Evolutionary conservation across 2,797 vertebrate genomes (phyloP).

Genomic region (Falco columbarius): DNA sequence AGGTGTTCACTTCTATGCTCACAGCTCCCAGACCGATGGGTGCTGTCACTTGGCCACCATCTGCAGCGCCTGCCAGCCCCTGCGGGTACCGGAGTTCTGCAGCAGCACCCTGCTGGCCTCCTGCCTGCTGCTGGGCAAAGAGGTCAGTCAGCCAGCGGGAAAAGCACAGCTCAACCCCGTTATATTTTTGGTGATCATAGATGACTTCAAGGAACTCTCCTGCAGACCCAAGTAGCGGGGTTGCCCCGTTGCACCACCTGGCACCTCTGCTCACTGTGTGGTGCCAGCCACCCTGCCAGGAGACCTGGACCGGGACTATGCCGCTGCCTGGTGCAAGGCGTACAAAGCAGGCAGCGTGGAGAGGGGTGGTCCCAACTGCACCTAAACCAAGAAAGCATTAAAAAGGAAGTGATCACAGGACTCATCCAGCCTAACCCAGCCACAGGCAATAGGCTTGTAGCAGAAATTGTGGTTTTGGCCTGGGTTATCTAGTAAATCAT

Average conservation of each 20-base stretch:
- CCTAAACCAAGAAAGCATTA: neutral
- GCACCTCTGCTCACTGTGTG: neutral
- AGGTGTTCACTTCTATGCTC: neutral
- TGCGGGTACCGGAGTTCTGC: neutral
- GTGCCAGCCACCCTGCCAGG: neutral
- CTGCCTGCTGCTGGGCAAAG: neutral
- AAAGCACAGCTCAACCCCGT: neutral
- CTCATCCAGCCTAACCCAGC: neutral
- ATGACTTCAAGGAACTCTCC: neutral
- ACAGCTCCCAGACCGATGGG: accelerated
- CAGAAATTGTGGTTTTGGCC: neutral
- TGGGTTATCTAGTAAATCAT: neutral
- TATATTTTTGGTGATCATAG: neutral
- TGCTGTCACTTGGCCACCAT: neutral
- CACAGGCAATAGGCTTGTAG: neutral
- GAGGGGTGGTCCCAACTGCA: neutral
- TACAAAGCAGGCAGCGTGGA: accelerated
- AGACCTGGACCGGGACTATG: neutral
- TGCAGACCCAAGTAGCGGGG: neutral
- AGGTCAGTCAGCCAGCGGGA: neutral
- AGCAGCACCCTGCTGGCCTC: neutral
- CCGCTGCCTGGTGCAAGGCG: neutral
- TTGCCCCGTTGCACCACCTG: neutral
- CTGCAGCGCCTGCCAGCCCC: neutral
- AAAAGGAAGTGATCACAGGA: neutral